These are phyloP conservation scores for Tachuris rubrigastra DNA, from an alignment of 2,113 vertebrate species.

Conservation along the genomic window DNA sequence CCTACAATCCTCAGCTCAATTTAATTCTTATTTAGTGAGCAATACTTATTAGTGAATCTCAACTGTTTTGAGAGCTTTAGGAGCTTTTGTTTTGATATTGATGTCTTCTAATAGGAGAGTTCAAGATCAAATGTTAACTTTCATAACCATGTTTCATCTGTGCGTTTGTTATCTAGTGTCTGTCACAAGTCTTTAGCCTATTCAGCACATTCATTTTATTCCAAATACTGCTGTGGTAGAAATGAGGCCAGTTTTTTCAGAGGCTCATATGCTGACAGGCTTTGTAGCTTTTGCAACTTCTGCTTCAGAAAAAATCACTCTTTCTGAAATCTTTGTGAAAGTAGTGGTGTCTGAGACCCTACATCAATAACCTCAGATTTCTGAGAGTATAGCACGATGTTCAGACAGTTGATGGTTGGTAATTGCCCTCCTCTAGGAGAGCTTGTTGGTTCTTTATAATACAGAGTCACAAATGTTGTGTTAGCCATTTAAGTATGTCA, in stretches of 20 bases:
- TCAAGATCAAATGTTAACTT: not conserved
- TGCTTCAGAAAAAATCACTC: not conserved
- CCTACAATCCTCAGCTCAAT: not conserved
- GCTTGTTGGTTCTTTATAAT: not conserved
- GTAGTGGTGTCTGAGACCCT: not conserved
- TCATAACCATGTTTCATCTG: not conserved
- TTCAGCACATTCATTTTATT: not conserved
- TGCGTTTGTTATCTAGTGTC: not conserved
- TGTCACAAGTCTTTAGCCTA: not conserved
- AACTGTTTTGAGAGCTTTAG: not conserved
- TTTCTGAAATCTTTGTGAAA: not conserved
- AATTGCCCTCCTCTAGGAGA: not conserved
- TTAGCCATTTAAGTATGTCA: not conserved
- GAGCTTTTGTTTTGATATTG: not conserved
- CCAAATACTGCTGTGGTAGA: not conserved
- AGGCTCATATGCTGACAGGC: not conserved
- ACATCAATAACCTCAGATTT: not conserved
- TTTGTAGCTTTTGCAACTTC: not conserved
- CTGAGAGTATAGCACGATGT: not conserved
- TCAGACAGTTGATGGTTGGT: not conserved
- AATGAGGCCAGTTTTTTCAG: not conserved
- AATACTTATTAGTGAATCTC: not conserved
- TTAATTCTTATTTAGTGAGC: not conserved
- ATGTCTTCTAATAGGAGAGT: not conserved
- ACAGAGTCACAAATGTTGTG: not conserved